Evolutionary conservation across 2,113 vertebrate species (phyloP).

Genomic region (Amphiprion ocellaris): DNA sequence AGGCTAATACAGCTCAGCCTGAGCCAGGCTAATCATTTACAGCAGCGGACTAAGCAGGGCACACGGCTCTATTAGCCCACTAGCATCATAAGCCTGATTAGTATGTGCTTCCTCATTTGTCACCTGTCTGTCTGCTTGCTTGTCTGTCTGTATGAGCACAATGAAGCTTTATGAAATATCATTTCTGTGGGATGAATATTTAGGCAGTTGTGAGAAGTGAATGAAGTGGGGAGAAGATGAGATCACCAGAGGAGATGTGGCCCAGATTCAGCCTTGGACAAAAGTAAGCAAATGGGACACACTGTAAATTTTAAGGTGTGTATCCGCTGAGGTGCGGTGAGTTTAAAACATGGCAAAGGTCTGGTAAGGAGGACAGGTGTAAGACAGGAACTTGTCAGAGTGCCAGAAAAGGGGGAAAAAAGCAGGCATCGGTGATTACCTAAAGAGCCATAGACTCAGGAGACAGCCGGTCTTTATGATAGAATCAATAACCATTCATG

Average conservation of each 20-base stretch:
- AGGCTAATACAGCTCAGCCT: conserved; percentile 72
- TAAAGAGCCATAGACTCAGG: conserved; percentile 68
- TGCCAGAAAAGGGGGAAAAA: conserved; percentile 36
- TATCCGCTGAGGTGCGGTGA: background rate
- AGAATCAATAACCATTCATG: conserved; percentile 81
- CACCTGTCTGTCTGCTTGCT: conserved; percentile 47
- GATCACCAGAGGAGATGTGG: background rate
- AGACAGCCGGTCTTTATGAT: conserved; percentile 78
- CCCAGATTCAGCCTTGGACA: background rate
- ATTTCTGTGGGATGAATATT: conserved; percentile 15
- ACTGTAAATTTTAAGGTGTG: background rate
- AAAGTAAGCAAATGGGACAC: conserved; percentile 12
- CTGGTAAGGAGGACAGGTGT: conserved; percentile 42
- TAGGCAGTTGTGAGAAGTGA: conserved; percentile 25
- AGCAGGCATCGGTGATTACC: conserved; percentile 65
- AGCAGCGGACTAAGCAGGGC: conserved; percentile 51
- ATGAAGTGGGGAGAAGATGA: conserved; percentile 8
- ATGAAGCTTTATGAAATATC: conserved; percentile 8
- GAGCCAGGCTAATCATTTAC: conserved; percentile 74
- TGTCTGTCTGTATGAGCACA: conserved; percentile 13
- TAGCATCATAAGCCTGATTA: conserved; percentile 70
- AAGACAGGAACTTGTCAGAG: conserved; percentile 49
- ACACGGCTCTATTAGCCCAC: conserved; percentile 61
- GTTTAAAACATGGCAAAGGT: conserved; percentile 28
- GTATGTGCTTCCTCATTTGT: conserved; percentile 38